Percentiles rank a stretch among this genome's conserved stretches.
Conservation (phyloP, 2,888 invertebrate species). For the Chaitophorus viminalis region DNA sequence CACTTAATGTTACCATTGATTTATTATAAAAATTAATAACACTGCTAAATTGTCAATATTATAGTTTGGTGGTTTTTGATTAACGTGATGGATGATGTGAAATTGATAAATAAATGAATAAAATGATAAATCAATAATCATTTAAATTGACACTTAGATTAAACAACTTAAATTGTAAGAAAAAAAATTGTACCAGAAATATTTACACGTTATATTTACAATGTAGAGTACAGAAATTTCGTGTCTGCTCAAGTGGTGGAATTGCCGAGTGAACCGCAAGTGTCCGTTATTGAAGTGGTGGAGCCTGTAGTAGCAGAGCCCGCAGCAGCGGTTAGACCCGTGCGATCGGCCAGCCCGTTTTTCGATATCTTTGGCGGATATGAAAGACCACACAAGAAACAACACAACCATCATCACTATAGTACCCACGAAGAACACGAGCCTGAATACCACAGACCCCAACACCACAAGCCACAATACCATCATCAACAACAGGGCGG, state of each 20-base stretch:
- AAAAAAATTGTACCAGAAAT: no score
- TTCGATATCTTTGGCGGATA: conserved; percentile 3
- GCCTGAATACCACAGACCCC: not conserved
- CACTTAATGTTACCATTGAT: not conserved
- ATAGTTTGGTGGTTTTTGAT: no score
- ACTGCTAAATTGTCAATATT: no score
- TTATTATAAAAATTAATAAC: no score
- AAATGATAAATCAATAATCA: no score
- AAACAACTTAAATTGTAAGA: not conserved
- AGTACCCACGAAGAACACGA: not conserved
- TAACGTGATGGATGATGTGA: no score
- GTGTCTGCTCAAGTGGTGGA: not conserved
- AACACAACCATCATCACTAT: conserved; percentile 21
- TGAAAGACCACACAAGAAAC: conserved; percentile 12
- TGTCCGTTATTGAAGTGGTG: not conserved
- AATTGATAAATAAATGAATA: no score
- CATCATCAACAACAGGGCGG: not conserved
- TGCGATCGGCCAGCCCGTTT: conserved; percentile 42
- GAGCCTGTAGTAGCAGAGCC: not conserved
- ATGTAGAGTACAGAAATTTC: conserved; percentile 4
- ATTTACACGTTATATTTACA: not conserved
- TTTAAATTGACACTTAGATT: no score
- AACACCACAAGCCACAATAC: conserved; percentile 19
- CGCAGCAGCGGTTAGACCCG: conserved; percentile 7
- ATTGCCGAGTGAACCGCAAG: not conserved